phyloP scores from a whole-genome alignment of 1,140 invertebrate genomes.

The Bombus superbus region DNA sequence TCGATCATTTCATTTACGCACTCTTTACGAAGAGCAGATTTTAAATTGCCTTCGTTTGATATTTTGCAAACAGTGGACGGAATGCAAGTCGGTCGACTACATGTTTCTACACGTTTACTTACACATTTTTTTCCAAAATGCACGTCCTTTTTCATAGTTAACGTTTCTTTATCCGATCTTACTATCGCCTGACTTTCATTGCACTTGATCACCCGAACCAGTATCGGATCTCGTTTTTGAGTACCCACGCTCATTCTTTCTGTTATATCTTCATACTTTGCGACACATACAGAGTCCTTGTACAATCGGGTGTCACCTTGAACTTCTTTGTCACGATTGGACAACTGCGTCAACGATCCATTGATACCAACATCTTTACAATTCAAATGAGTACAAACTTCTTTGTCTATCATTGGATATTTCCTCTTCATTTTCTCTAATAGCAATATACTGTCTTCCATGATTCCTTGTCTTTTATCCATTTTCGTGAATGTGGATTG shows the following conservation, averaged over 20 bases:
- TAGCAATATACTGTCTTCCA: background rate
- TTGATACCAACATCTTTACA: conserved; percentile 26
- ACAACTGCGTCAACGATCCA: background rate
- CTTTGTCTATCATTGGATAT: conserved; percentile 10
- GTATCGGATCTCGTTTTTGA: conserved; percentile 50
- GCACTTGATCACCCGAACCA: conserved; percentile 49
- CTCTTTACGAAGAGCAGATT: background rate
- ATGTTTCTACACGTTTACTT: background rate
- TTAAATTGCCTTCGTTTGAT: background rate
- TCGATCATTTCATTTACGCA: background rate
- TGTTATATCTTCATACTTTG: background rate
- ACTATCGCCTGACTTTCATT: conserved; percentile 3
- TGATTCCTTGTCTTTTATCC: background rate
- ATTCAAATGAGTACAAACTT: background rate
- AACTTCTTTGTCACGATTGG: background rate
- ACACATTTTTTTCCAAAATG: background rate
- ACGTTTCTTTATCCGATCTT: conserved; percentile 37
- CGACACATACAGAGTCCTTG: background rate
- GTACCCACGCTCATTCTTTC: conserved; percentile 33
- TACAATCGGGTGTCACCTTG: conserved; percentile 5
- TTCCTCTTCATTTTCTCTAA: background rate
- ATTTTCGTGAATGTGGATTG: background rate
- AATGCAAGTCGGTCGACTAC: conserved; percentile 8
- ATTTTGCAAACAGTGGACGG: background rate
- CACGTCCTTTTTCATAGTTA: background rate